Conservation (phyloP, 2,797 vertebrate species). For the Parotocinclus haroldoi region DNA sequence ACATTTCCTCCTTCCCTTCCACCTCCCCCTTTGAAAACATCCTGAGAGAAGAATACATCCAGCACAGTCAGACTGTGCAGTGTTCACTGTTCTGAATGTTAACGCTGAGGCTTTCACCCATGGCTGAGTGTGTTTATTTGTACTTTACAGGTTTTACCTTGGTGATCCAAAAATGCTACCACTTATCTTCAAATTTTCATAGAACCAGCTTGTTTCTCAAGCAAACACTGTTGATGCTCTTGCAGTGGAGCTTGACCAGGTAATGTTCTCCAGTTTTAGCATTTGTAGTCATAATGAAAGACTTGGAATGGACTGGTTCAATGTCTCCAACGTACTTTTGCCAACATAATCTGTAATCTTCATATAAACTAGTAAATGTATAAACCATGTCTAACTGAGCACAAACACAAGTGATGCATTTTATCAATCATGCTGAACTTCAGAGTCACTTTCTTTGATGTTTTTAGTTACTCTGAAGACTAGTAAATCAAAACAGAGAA, state of each 20-base stretch:
- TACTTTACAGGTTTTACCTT: conserved; percentile 35
- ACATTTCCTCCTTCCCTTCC: conserved; percentile 47
- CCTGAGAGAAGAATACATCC: conserved; percentile 42
- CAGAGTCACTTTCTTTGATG: too few relatives aligned
- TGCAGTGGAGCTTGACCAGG: conserved; percentile 17
- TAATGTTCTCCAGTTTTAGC: conserved; percentile 5
- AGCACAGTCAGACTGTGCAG: conserved; percentile 51
- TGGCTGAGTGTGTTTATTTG: conserved; percentile 47
- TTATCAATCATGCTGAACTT: too few relatives aligned
- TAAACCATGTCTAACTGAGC: conserved; percentile 4
- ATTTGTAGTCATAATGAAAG: conserved; percentile 9
- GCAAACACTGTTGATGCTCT: conserved; percentile 22
- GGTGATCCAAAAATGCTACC: conserved; percentile 13
- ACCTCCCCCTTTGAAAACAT: conserved; percentile 43
- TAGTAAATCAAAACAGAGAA: too few relatives aligned
- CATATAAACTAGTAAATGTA: conserved; percentile 28
- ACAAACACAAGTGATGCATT: too few relatives aligned
- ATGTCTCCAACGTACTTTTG: conserved; percentile 32
- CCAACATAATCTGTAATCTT: conserved; percentile 29
- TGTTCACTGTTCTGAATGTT: conserved; percentile 38
- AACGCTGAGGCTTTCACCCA: conserved; percentile 49
- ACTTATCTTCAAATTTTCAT: conserved; percentile 8
- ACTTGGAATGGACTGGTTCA: conserved; percentile 5
- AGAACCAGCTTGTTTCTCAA: conserved; percentile 29
- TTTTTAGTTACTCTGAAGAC: too few relatives aligned